phyloP scores from a whole-genome alignment of 2,888 invertebrate species.

The Callosobruchus maculatus region DNA sequence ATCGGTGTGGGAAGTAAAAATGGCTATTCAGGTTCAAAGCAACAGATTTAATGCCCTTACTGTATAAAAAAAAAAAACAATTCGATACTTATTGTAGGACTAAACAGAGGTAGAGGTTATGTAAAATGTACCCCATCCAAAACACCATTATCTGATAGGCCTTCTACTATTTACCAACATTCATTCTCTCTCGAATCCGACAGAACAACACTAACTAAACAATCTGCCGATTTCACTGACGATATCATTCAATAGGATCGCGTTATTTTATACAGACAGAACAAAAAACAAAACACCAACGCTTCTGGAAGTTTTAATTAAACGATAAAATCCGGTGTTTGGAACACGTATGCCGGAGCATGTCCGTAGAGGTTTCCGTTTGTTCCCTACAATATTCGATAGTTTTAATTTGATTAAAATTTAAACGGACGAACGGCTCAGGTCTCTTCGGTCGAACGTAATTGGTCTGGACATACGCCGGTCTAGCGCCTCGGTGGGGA shows the following conservation, averaged over 20 bases:
- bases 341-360: not conserved
- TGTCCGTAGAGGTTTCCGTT: slow-evolving; percentile 1
- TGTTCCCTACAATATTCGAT: slow-evolving; percentile 1
- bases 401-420: slow-evolving; percentile 4
- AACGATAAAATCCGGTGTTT: not conserved
- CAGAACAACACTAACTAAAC: not conserved
- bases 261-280: not conserved
- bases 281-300: not conserved
- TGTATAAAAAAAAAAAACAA: too few relatives aligned
- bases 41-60: too few relatives aligned
- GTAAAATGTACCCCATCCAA: too few relatives aligned
- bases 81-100: too few relatives aligned
- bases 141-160: too few relatives aligned
- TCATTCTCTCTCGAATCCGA: not conserved
- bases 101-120: too few relatives aligned
- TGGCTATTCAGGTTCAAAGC: too few relatives aligned
- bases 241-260: not conserved
- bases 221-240: not conserved
- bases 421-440: not conserved
- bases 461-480: not conserved
- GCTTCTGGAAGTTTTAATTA: not conserved
- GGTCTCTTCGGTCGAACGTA: not conserved
- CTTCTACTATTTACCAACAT: not conserved
- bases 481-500: too few relatives aligned
- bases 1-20: too few relatives aligned